Evolutionary conservation across 2,888 invertebrate genomes (phyloP).

Genomic region (Onthophagus sagittarius): DNA sequence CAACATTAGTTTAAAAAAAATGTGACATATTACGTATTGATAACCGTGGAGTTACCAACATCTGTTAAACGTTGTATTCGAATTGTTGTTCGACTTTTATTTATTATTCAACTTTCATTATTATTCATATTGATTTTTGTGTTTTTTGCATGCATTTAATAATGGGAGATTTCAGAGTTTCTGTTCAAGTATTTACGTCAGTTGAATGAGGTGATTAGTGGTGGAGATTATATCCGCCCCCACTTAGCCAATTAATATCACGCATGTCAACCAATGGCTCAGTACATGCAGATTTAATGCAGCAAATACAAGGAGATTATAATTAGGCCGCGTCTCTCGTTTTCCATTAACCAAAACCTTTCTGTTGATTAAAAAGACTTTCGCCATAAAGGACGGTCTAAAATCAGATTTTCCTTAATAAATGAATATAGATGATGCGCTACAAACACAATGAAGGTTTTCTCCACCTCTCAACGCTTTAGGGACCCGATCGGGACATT

Average conservation of each 20-base stretch:
- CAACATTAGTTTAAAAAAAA: background rate
- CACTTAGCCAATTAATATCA: background rate
- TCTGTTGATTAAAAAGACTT: background rate
- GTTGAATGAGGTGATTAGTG: background rate
- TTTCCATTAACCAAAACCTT: background rate
- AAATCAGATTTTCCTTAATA: background rate
- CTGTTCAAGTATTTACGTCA: too few relatives aligned
- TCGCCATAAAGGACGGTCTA: background rate
- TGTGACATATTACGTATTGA: background rate
- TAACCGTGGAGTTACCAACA: background rate
- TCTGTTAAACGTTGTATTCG: background rate
- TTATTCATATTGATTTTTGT: background rate
- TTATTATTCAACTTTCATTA: too few relatives aligned
- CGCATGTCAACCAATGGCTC: background rate
- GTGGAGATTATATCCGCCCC: background rate
- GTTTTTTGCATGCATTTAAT: background rate
- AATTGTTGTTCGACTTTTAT: too few relatives aligned
- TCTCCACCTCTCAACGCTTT: background rate
- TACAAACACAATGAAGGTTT: background rate
- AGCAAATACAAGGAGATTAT: background rate
- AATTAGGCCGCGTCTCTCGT: background rate
- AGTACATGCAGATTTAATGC: background rate
- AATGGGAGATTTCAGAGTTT: too few relatives aligned
- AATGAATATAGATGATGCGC: background rate
- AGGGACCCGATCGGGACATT: background rate